Conservation (phyloP, 2,888 invertebrate genomes). For the Hypsopygia costalis region DNA sequence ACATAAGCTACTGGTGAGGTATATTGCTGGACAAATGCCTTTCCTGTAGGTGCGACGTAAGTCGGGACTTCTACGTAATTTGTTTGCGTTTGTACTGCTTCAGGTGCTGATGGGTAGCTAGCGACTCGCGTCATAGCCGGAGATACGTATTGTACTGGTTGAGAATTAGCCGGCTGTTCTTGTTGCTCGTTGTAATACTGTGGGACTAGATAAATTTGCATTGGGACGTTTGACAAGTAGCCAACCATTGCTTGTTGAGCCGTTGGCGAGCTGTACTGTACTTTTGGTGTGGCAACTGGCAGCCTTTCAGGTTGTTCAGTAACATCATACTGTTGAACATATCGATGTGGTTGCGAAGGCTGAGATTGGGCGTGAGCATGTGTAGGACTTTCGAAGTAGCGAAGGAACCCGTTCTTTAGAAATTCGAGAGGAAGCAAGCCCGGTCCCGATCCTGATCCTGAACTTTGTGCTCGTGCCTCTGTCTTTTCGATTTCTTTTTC, state of each 20-base stretch:
- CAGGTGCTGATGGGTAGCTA: conserved; percentile 39
- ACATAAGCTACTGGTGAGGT: conserved; percentile 45
- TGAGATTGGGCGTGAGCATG: conserved; percentile 18
- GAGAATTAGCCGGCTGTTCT: conserved; percentile 31
- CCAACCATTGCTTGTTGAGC: conserved; percentile 61
- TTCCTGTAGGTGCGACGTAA: conserved; percentile 46
- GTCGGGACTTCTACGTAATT: conserved; percentile 57
- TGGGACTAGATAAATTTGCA: conserved; percentile 71
- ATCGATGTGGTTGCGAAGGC: conserved; percentile 45
- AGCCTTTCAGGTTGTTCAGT: conserved; percentile 58
- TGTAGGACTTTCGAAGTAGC: conserved; percentile 47
- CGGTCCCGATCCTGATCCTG: conserved; percentile 25
- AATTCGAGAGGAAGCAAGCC: conserved; percentile 47
- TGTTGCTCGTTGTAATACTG: conserved; percentile 57
- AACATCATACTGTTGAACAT: conserved; percentile 66
- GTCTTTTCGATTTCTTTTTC: conserved; percentile 48
- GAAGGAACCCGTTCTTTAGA: conserved; percentile 51
- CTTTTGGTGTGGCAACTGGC: conserved; percentile 27
- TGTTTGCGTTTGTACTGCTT: conserved; percentile 44
- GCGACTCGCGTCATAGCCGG: conserved; percentile 28
- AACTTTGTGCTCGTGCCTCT: conserved; percentile 33
- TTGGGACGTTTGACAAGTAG: conserved; percentile 67
- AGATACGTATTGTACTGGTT: conserved; percentile 40
- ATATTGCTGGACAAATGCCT: conserved; percentile 49
- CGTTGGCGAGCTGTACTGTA: conserved; percentile 34